These are phyloP conservation scores for Drosophila willistoni DNA, from an alignment of 1,140 invertebrate species.

Conservation along the genomic window DNA sequence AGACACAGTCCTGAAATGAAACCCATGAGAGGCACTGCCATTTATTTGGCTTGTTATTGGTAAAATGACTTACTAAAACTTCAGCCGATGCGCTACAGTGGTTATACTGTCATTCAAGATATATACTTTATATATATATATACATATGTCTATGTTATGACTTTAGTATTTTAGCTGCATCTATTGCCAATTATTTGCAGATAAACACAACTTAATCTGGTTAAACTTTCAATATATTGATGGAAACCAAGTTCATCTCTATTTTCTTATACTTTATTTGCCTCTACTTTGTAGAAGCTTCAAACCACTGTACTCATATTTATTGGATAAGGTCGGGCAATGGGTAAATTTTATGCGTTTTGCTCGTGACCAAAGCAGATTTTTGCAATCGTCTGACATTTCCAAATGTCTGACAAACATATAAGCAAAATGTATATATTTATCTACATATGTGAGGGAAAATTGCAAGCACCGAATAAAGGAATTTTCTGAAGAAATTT, in stretches of 20 bases:
- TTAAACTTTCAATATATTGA: too few species aligned
- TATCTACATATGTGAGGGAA: not conserved
- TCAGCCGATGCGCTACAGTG: constrained; percentile 5
- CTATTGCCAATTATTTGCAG: too few species aligned
- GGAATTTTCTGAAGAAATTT: constrained; percentile 4
- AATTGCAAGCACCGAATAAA: not conserved
- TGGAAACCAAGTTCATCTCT: not conserved
- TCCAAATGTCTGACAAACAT: constrained; percentile 14
- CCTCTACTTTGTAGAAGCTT: not conserved
- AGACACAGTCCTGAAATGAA: constrained; percentile 26
- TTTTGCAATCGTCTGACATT: constrained; percentile 16
- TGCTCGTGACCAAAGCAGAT: constrained; percentile 8
- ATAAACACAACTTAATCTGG: not conserved
- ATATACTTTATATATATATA: too few species aligned
- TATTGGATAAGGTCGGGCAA: not conserved
- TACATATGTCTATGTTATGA: too few species aligned
- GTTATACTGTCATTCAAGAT: not conserved
- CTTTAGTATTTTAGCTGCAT: too few species aligned
- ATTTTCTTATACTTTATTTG: not conserved
- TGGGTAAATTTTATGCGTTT: constrained; percentile 16
- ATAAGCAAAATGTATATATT: not conserved
- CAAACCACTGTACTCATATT: constrained; percentile 3
- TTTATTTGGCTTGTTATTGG: constrained; percentile 31
- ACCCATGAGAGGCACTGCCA: constrained; percentile 12
- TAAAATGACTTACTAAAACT: constrained; percentile 15